Evolutionary conservation across 2,888 invertebrate species (phyloP), one percentile per base, ranked within the genome.

Genomic region (Tridacna gigas): DNA sequence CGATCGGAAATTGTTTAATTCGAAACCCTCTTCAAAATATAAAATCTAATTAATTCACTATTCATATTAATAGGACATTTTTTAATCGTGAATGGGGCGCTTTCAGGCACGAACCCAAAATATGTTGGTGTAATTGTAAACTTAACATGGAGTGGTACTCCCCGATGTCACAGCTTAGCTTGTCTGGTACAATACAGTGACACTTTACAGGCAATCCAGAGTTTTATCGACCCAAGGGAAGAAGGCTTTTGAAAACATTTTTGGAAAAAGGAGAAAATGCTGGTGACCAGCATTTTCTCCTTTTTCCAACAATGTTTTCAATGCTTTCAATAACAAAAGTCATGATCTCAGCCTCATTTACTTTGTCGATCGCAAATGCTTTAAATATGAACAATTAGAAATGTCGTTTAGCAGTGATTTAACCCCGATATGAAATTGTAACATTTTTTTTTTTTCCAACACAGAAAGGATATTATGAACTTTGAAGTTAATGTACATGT

Each of bases 1-100:
- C 71, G 26, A 47, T 22, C 25, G 51, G 22, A 51, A 18, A 48
- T 22, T 71, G 71, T 48, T 71, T 71, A 71, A 71, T 51, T 71
- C 48, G 71, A 71, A 51, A 71, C n/a, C 51, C 71, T 71, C 71
- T 71, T 71, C 71, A 71, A 45, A 48, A 22, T 20, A 71, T 47
- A 51, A 15, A 71, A 71, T 71, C 71, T 71, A 71, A 71, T 71
- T 71, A 71, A 71, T 71, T 71, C 51, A 26, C 71, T 47, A 71
- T 71, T 71, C 71, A 71, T 71, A 71, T 48, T 51, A 51, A 71
- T 51, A 22, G 63, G 63, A 25, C 63, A 22, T 56, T 56, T 51
- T 73, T 73, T 67, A 37, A 45, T 67, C 45, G 45, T 67, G 67
- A 67, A 67, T 67, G 45, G 45, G 45, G 45, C 45, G 67, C 67